These are phyloP conservation scores for Amphiprion percula DNA, from an alignment of 2,113 vertebrate genomes.

Conservation along the genomic window DNA sequence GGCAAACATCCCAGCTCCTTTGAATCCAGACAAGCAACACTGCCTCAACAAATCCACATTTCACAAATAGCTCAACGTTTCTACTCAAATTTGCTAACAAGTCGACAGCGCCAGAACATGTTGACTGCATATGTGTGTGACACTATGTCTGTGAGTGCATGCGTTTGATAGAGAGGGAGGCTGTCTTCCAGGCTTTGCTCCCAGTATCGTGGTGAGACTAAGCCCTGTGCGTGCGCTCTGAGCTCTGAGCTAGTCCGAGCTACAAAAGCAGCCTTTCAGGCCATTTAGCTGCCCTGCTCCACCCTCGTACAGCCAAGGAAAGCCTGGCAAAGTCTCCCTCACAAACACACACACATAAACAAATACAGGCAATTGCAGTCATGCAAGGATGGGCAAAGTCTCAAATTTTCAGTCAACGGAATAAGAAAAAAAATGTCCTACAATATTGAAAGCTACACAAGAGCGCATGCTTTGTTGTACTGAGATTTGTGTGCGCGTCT, in stretches of 20 bases:
- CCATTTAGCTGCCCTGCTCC: slow-evolving; percentile 64
- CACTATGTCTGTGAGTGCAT: slow-evolving; percentile 39
- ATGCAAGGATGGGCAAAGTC: slow-evolving; percentile 16
- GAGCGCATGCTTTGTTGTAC: background rate
- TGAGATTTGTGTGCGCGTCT: slow-evolving; percentile 9
- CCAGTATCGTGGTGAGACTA: slow-evolving; percentile 73
- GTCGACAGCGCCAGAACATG: slow-evolving; percentile 39
- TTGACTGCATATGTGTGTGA: slow-evolving; percentile 55
- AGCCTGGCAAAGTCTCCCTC: slow-evolving; percentile 54
- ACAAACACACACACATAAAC: slow-evolving; percentile 16
- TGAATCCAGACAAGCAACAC: slow-evolving; percentile 38
- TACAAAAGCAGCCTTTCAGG: slow-evolving; percentile 82
- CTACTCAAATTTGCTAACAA: slow-evolving; percentile 59
- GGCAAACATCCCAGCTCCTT: slow-evolving; percentile 40
- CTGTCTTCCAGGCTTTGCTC: slow-evolving; percentile 60
- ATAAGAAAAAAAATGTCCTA: background rate
- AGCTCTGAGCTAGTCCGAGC: slow-evolving; percentile 63
- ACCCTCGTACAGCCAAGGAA: slow-evolving; percentile 61
- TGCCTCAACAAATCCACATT: slow-evolving; percentile 53
- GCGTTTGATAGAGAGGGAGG: slow-evolving; percentile 47
- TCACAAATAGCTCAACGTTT: slow-evolving; percentile 47
- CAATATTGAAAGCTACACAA: background rate
- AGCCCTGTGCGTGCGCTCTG: slow-evolving; percentile 75
- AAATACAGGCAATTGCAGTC: slow-evolving; percentile 35
- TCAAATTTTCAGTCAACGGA: background rate